Conservation (phyloP, 2,797 vertebrate species). For the Galaxias olidus region DNA sequence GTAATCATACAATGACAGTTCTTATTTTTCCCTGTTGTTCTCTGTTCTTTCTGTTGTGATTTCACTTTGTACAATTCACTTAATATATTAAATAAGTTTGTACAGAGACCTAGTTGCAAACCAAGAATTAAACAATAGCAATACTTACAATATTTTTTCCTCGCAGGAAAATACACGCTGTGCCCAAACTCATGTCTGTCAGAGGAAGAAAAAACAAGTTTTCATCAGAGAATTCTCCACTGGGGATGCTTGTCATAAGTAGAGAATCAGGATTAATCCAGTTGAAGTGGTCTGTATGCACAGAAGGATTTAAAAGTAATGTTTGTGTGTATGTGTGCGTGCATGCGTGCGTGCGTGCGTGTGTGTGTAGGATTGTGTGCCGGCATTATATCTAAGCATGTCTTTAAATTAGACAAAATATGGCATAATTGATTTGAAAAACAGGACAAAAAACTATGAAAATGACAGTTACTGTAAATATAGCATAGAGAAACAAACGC, state of each 20-base stretch:
- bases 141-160: constrained; percentile 62
- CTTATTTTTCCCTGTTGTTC: too few species aligned
- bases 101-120: constrained; percentile 20
- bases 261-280: background rate
- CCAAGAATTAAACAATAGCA: background rate
- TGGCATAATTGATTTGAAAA: too few species aligned
- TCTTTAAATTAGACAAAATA: too few species aligned
- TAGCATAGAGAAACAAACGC: too few species aligned
- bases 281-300: background rate
- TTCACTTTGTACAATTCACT: constrained; percentile 24
- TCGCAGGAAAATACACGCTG: constrained; percentile 78
- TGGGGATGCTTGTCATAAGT: background rate
- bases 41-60: too few species aligned
- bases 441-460: too few species aligned
- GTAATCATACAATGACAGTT: too few species aligned
- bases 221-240: background rate
- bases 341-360: background rate
- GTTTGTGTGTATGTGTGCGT: constrained; percentile 10
- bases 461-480: too few species aligned
- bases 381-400: background rate
- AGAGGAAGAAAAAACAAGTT: background rate
- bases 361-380: background rate
- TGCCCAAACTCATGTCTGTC: constrained; percentile 71
- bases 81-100: constrained; percentile 12
- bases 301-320: constrained; percentile 2